Evolutionary conservation across 2,113 vertebrate species (phyloP), one percentile per base, ranked within the genome.

Genomic region (Holacanthus passer): DNA sequence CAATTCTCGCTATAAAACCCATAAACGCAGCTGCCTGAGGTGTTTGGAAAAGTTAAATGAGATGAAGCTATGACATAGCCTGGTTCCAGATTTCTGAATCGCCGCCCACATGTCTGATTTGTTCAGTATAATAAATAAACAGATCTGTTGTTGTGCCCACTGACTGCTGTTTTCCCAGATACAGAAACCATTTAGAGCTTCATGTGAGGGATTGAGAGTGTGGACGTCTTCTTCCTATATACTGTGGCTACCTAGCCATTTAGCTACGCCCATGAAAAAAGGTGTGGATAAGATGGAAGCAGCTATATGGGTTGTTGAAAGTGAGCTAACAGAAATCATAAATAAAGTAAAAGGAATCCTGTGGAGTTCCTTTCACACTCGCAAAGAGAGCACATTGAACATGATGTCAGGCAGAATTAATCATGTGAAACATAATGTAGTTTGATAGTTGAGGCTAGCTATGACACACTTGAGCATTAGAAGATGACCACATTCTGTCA

Each of bases 41-140:
- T 59, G 32, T 68, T 84, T 56, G 53, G 24, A 56, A 22, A 12
- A 47, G 31, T 79, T 59, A 45, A 59, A 79, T 39, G 43, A 73
- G 64, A 74, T 43, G 48, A 32, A 69, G 41, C 32, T 14, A 11
- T 68, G 48, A 31, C 37, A 56, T 12, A 60, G 58, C 5, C 43
- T 47, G 32, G 45, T 41, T 69, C n/a, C 79, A 77, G 68, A 86
- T 73, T 31, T 39, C 52, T 77, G 47, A 72, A 39, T 77, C 13
- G 0, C 45, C 39, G 53, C 72, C 41, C 22, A 52, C 43, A 32
- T 52, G 63, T 41, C 5, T 3, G 2, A 67, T 43, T 24, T 31
- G 16, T 16, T 32, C 45, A 78, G 56, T 17, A 55, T n/a, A n/a
- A n/a, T n/a, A 63, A 47, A 70, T 37, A 47, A 32, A 67, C 4